A percentile compares a stretch with the other conserved stretches of the same genome.
phyloP scores from a whole-genome alignment of 2,888 invertebrate species.

The Acleris laterana region DNA sequence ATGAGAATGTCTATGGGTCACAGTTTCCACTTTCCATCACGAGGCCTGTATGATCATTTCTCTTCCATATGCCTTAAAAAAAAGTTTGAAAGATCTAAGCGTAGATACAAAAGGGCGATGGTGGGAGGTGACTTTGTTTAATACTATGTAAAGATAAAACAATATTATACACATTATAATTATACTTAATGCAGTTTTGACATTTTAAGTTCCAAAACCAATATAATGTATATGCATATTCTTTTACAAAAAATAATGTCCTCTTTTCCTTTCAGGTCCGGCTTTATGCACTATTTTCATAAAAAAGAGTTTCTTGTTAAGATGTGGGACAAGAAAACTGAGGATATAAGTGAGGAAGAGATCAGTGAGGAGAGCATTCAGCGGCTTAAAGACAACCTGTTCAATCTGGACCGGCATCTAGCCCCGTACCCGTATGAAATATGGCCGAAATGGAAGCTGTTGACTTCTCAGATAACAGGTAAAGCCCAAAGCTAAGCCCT shows the following conservation, averaged over 20 bases:
- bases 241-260: neutral
- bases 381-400: conserved; percentile 87
- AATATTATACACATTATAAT: too few relatives aligned
- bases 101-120: too few relatives aligned
- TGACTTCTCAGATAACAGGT: conserved; percentile 88
- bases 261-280: conserved; percentile 80
- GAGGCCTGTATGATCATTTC: too few relatives aligned
- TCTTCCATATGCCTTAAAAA: too few relatives aligned
- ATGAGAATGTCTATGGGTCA: too few relatives aligned
- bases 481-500: conserved; percentile 39
- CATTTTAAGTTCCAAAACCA: too few relatives aligned
- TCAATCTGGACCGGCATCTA: conserved; percentile 90
- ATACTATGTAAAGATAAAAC: too few relatives aligned
- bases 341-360: conserved; percentile 88
- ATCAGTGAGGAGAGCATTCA: conserved; percentile 87
- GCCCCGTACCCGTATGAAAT: conserved; percentile 97
- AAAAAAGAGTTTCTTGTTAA: conserved; percentile 93
- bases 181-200: too few relatives aligned
- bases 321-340: conserved; percentile 92
- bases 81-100: too few relatives aligned
- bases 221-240: too few relatives aligned
- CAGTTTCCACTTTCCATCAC: too few relatives aligned
- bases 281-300: conserved; percentile 94
- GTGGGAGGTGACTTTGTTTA: too few relatives aligned
- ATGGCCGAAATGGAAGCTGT: conserved; percentile 93